phyloP scores from a whole-genome alignment of 2,113 vertebrate species.

The Eurystomus gularis region DNA sequence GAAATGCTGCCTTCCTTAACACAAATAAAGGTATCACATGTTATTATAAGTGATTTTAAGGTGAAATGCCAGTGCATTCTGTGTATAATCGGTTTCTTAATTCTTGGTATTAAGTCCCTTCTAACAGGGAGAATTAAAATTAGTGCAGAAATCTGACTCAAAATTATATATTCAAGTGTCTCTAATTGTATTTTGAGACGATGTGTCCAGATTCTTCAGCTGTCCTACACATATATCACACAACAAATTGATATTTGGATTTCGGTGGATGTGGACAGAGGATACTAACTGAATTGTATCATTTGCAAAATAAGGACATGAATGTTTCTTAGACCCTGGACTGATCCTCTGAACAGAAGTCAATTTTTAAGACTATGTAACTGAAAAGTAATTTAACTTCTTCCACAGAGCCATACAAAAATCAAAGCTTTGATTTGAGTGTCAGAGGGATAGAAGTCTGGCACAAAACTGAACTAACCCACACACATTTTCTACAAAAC shows the following conservation, averaged over 20 bases:
- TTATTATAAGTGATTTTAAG: background rate
- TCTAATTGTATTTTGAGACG: background rate
- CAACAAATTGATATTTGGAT: background rate
- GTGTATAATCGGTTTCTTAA: background rate
- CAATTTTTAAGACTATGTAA: background rate
- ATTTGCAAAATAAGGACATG: background rate
- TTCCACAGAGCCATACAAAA: background rate
- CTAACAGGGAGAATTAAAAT: background rate
- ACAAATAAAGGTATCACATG: fast-evolving
- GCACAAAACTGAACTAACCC: background rate
- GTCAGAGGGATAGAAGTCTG: background rate
- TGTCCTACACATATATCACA: background rate
- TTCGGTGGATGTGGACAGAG: background rate
- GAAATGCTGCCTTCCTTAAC: background rate
- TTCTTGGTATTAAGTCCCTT: background rate
- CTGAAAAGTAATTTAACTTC: background rate
- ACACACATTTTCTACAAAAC: background rate
- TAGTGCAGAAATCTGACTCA: background rate
- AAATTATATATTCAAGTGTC: background rate
- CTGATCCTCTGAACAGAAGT: background rate
- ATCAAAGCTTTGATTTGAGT: background rate
- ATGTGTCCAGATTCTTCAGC: background rate
- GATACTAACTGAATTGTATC: background rate
- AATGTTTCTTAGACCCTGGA: background rate
- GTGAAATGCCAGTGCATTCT: background rate